Evolutionary conservation across 2,797 vertebrate species (phyloP).

Genomic region (Sebastes goodei): DNA sequence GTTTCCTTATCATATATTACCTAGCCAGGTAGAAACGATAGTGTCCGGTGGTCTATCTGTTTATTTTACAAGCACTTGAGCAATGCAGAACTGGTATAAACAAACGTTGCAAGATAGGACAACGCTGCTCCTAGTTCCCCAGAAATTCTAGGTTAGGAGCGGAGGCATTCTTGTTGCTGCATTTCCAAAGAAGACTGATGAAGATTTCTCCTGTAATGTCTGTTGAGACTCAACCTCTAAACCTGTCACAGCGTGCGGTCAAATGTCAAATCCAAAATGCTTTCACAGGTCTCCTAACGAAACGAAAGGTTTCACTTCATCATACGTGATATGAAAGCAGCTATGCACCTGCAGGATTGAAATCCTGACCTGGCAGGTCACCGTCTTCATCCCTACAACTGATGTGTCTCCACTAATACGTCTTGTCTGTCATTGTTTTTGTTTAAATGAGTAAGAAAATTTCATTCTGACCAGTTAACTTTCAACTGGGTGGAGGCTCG

Average conservation of each 20-base stretch:
- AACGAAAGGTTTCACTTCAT: constrained; percentile 4
- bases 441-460: background rate
- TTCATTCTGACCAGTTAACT: background rate
- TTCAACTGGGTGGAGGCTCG: background rate
- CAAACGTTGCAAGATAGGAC: constrained; percentile 6
- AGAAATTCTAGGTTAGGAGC: background rate
- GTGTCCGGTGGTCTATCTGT: constrained; percentile 3
- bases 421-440: background rate
- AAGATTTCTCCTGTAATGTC: constrained; percentile 9
- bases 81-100: background rate
- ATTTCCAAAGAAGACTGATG: constrained; percentile 14
- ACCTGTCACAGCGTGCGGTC: background rate
- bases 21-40: constrained; percentile 14
- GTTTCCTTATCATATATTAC: constrained; percentile 17
- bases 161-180: background rate
- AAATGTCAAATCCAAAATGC: constrained; percentile 7
- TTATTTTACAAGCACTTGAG: constrained; percentile 31
- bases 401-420: background rate
- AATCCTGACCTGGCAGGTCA: background rate
- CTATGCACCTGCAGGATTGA: background rate
- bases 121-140: background rate
- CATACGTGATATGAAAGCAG: background rate
- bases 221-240: background rate
- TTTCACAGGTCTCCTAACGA: background rate
- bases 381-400: background rate